A percentile compares a stretch with the other conserved stretches of the same genome.
Evolutionary conservation across 2,888 invertebrate genomes (phyloP).

Genomic region (Apoda limacodes): DNA sequence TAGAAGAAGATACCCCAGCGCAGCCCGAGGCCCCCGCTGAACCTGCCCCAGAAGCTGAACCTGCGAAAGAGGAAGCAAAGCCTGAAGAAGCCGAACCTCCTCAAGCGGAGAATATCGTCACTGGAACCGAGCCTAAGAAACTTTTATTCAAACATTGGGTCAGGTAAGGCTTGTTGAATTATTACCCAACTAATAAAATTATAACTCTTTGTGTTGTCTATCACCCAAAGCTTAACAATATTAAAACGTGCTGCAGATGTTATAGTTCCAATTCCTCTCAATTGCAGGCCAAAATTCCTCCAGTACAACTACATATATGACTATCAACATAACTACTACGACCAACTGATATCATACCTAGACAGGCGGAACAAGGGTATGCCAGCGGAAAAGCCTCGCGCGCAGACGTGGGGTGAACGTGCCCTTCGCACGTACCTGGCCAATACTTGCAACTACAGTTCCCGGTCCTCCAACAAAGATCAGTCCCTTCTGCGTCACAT

Average conservation of each 20-base stretch:
- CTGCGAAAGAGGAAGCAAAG: slow-evolving; percentile 38
- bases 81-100: slow-evolving; percentile 56
- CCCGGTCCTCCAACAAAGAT: slow-evolving; percentile 71
- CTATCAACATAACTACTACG: slow-evolving; percentile 88
- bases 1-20: slow-evolving; percentile 56
- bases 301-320: slow-evolving; percentile 87
- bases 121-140: slow-evolving; percentile 72
- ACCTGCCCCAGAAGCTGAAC: slow-evolving; percentile 23
- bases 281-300: slow-evolving; percentile 79
- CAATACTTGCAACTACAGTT: slow-evolving; percentile 78
- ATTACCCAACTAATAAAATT: background rate
- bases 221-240: background rate
- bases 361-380: slow-evolving; percentile 80
- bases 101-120: slow-evolving; percentile 44
- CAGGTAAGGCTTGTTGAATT: slow-evolving; percentile 59
- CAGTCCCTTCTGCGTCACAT: slow-evolving; percentile 71
- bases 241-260: background rate
- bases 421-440: slow-evolving; percentile 76
- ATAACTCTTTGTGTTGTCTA: slow-evolving; percentile 1
- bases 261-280: slow-evolving; percentile 10
- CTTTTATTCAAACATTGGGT: slow-evolving; percentile 87
- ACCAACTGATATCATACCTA: slow-evolving; percentile 86
- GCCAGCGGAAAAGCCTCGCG: slow-evolving; percentile 76
- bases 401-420: slow-evolving; percentile 90
- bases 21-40: slow-evolving; percentile 32